Percentiles rank a stretch among this genome's conserved stretches.
These are phyloP conservation scores for Eulemur albifrons DNA, from an alignment of 2,797 vertebrate genomes.

Conservation along the genomic window DNA sequence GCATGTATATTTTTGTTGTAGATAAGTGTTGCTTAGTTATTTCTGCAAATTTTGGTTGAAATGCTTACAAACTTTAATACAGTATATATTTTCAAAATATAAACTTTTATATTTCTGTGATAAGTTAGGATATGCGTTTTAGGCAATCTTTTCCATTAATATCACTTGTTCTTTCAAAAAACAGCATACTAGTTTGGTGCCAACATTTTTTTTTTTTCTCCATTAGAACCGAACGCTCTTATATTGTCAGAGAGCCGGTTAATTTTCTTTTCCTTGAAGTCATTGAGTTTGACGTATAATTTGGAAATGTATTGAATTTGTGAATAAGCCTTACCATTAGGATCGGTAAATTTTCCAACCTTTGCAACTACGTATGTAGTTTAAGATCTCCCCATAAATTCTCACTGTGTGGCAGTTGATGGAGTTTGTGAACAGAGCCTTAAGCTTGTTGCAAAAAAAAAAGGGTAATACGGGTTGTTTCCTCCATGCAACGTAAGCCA, in stretches of 20 bases:
- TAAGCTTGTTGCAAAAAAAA: slow-evolving; percentile 84
- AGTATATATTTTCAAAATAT: slow-evolving; percentile 93
- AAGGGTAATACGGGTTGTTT: slow-evolving; percentile 88
- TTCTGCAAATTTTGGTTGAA: slow-evolving; percentile 86
- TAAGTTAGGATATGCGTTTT: slow-evolving; percentile 91
- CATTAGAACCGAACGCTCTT: slow-evolving; percentile 79
- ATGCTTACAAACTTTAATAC: slow-evolving; percentile 89
- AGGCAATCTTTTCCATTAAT: slow-evolving; percentile 91
- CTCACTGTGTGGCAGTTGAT: slow-evolving; percentile 82
- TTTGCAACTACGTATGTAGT: slow-evolving; percentile 75
- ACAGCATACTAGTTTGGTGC: slow-evolving; percentile 86
- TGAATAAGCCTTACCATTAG: slow-evolving; percentile 90
- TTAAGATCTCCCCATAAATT: slow-evolving; percentile 81
- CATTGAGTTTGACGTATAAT: slow-evolving; percentile 81
- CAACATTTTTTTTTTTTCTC: slow-evolving; percentile 81
- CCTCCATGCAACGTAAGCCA: slow-evolving; percentile 76
- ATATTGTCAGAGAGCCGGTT: slow-evolving; percentile 77
- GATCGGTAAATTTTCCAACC: slow-evolving; percentile 82
- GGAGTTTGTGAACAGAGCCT: slow-evolving; percentile 85
- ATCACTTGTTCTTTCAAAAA: slow-evolving; percentile 91
- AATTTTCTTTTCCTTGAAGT: slow-evolving; percentile 77
- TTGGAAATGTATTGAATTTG: slow-evolving; percentile 85
- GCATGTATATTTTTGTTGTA: slow-evolving; percentile 95
- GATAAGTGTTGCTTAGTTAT: slow-evolving; percentile 89
- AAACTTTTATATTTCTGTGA: slow-evolving; percentile 94